phyloP scores from a whole-genome alignment of 1,140 invertebrate species.

The Manduca sexta region DNA sequence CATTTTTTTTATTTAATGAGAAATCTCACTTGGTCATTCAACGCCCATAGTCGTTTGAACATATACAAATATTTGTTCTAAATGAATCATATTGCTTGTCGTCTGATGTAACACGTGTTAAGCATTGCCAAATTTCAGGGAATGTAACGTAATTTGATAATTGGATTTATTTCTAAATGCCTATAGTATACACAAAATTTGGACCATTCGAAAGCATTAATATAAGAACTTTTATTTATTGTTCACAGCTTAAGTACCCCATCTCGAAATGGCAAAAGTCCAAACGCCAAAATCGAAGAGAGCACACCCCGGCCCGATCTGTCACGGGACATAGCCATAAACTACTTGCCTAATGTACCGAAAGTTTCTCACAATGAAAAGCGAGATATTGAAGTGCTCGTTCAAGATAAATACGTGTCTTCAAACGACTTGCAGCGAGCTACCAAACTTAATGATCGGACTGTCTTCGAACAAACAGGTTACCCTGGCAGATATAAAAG shows the following conservation, averaged over 20 bases:
- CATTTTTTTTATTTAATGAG: too few species aligned
- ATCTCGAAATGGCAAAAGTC: neutral
- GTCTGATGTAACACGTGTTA: too few species aligned
- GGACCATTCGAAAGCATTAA: too few species aligned
- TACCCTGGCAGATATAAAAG: neutral
- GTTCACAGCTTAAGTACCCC: neutral
- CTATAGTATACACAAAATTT: too few species aligned
- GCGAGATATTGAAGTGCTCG: conserved; percentile 38
- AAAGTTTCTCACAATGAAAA: conserved; percentile 27
- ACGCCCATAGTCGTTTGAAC: too few species aligned
- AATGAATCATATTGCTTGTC: too few species aligned
- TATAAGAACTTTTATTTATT: neutral
- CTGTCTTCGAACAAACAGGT: neutral
- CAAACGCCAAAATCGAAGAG: conserved; percentile 2
- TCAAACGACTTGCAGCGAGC: conserved; percentile 20
- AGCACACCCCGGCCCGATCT: conserved; percentile 38
- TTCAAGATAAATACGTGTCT: conserved; percentile 37
- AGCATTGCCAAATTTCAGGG: too few species aligned
- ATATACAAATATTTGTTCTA: too few species aligned
- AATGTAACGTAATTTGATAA: too few species aligned
- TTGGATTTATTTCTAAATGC: too few species aligned
- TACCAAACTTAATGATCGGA: neutral
- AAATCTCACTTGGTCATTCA: too few species aligned
- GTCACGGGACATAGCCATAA: conserved; percentile 59
- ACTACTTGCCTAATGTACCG: conserved; percentile 35